Evolutionary conservation across 2,113 vertebrate species (phyloP).

Genomic region (Chionomys nivalis): DNA sequence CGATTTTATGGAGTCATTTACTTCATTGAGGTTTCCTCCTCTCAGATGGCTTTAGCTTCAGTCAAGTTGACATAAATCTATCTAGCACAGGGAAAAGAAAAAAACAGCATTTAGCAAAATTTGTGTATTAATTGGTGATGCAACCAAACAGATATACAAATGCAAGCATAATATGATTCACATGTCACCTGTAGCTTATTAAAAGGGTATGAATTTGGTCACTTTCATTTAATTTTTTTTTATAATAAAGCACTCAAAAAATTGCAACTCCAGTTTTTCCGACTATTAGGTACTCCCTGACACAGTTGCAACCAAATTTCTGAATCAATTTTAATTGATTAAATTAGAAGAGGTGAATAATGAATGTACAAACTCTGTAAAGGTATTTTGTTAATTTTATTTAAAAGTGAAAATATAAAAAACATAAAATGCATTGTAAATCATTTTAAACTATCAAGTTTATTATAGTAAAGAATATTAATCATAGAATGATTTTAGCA

Average conservation of each 20-base stretch:
- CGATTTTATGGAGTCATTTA: neutral
- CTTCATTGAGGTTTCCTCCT: neutral
- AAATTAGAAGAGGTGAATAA: constrained; percentile 47
- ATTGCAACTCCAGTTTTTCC: neutral
- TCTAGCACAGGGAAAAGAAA: neutral
- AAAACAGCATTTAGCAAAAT: neutral
- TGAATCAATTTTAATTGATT: neutral
- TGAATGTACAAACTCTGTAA: neutral
- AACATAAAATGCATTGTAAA: constrained; percentile 44
- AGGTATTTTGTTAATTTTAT: constrained; percentile 31
- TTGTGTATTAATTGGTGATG: neutral
- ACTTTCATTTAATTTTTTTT: neutral
- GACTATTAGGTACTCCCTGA: neutral
- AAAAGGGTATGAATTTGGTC: neutral
- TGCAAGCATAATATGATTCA: too few relatives aligned
- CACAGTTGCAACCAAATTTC: neutral
- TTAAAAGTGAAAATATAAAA: constrained; percentile 36
- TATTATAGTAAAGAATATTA: neutral
- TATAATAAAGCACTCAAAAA: neutral
- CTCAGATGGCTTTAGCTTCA: neutral
- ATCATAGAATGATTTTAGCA: neutral
- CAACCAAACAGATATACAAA: neutral
- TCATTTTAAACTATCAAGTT: neutral
- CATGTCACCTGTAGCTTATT: neutral
- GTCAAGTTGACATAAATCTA: neutral